Conservation (phyloP, 2,888 invertebrate genomes). For the Deilephila elpenor region DNA sequence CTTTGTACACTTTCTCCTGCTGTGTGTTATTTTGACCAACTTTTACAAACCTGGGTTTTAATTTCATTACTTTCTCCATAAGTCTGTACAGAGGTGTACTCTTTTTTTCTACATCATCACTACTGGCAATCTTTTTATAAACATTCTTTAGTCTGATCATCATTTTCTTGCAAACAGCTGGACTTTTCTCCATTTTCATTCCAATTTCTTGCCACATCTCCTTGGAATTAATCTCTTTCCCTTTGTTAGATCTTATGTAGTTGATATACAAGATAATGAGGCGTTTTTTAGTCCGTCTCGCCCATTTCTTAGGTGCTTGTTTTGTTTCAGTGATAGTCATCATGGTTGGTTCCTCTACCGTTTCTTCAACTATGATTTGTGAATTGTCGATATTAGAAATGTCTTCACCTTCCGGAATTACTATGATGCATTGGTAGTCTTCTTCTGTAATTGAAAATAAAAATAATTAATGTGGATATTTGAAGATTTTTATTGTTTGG, state of each 20-base stretch:
- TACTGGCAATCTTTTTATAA: slow-evolving; percentile 48
- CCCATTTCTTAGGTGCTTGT: slow-evolving; percentile 60
- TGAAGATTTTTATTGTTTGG: not conserved
- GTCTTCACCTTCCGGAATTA: slow-evolving; percentile 73
- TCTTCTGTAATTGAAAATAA: slow-evolving; percentile 66
- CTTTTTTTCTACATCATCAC: slow-evolving; percentile 36
- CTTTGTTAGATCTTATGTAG: slow-evolving; percentile 62
- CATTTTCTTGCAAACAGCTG: slow-evolving; percentile 65
- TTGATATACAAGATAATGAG: slow-evolving; percentile 66
- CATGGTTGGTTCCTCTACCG: slow-evolving; percentile 33
- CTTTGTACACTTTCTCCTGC: slow-evolving; percentile 57
- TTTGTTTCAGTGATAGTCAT: slow-evolving; percentile 35
- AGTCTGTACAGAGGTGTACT: slow-evolving; percentile 49
- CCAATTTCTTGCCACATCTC: slow-evolving; percentile 73
- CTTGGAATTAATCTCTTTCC: slow-evolving; percentile 58
- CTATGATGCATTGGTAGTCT: slow-evolving; percentile 76
- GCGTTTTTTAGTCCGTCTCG: slow-evolving; percentile 61
- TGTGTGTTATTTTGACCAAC: slow-evolving; percentile 46
- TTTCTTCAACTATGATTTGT: slow-evolving; percentile 53
- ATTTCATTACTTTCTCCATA: slow-evolving; percentile 60
- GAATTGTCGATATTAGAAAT: slow-evolving; percentile 54
- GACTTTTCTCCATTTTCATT: slow-evolving; percentile 59
- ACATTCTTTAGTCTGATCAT: slow-evolving; percentile 62
- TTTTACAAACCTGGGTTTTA: slow-evolving; percentile 64
- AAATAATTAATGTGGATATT: not conserved